Percentiles rank a stretch among this genome's conserved stretches.
Evolutionary conservation across 2,797 vertebrate genomes (phyloP).

Genomic region (Malacoraja senta): DNA sequence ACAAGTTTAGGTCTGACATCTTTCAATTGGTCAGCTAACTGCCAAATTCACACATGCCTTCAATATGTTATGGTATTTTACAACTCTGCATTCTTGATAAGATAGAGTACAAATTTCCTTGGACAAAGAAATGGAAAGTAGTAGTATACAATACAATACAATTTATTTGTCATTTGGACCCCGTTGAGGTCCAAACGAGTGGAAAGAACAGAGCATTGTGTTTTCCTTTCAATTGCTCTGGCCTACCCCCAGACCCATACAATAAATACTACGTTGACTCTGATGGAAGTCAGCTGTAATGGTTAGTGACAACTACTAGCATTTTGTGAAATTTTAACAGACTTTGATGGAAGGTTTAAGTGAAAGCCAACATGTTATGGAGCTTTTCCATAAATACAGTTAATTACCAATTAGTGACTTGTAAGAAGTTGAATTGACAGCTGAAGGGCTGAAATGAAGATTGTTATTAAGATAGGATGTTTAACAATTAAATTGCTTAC

Average conservation of each 20-base stretch:
- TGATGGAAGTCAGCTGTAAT: constrained; percentile 17
- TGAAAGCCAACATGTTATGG: constrained; percentile 13
- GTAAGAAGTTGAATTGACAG: constrained; percentile 27
- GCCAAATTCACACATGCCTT: neutral
- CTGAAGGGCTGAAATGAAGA: constrained; percentile 20
- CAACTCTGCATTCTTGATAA: constrained; percentile 6
- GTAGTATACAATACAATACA: no score
- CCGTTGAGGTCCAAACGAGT: no score
- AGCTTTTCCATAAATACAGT: neutral
- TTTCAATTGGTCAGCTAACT: neutral
- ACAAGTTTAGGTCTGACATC: neutral
- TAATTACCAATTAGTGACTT: constrained; percentile 32
- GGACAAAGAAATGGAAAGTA: neutral
- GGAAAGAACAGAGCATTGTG: neutral
- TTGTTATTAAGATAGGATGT: constrained; percentile 18
- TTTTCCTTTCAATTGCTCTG: constrained; percentile 8
- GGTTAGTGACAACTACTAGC: constrained; percentile 4
- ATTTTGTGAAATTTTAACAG: constrained; percentile 29
- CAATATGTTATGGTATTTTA: constrained; percentile 5
- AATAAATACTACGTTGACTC: constrained; percentile 1
- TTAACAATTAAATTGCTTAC: neutral
- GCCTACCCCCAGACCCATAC: constrained; percentile 2
- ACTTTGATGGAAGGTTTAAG: constrained; percentile 18
- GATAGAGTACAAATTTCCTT: neutral
- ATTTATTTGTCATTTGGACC: no score